Evolutionary conservation across 2,113 vertebrate species (phyloP), one percentile per base, ranked within the genome.

Genomic region (Strix aluco): DNA sequence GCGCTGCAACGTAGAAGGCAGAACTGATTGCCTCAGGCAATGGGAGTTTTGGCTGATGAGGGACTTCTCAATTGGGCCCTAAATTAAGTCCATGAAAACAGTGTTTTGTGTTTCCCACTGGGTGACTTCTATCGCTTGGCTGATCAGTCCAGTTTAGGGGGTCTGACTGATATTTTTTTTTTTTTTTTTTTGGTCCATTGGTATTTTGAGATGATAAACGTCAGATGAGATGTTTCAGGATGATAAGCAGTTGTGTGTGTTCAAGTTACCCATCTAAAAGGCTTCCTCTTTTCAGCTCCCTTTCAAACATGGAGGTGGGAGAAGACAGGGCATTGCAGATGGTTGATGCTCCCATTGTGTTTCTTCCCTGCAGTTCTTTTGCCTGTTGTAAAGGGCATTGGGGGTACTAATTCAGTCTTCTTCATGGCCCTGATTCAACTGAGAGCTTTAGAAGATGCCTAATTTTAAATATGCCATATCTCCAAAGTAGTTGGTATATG

Each of bases 211-310:
- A 51, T 61, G 51, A 69, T 61, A 20, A 78, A 3, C 44, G 30
- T 74, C 65, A 15, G 51, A 15, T 59, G 61, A 74, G 75, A 58
- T 71, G 22, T 62, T 47, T 86, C 9, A 36, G 51, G 25, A 7
- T 71, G 67, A 34, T 83, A 59, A 63, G 25, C 25, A 92, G 59
- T 55, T 84, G 29, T 36, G 13, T 9, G 14, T 32, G 26, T 73
- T 80, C 27, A 21, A 8, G 16, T 52, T 57, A 25, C 34, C 14
- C 19, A 8, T 32, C 25, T 57, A 23, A 83, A 42, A 73, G 14
- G 5, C 5, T 55, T 69, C 29, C 10, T 66, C 0, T 0, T 61
- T 90, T 66, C 42, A 71, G 15, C 46, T 88, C 23, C 0, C 0
- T 90, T 90, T 90, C 25, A 42, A 4, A 20, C 29, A 15, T 2